Conservation (phyloP, 2,888 invertebrate species). For the Hirtodrosophila cameraria region DNA sequence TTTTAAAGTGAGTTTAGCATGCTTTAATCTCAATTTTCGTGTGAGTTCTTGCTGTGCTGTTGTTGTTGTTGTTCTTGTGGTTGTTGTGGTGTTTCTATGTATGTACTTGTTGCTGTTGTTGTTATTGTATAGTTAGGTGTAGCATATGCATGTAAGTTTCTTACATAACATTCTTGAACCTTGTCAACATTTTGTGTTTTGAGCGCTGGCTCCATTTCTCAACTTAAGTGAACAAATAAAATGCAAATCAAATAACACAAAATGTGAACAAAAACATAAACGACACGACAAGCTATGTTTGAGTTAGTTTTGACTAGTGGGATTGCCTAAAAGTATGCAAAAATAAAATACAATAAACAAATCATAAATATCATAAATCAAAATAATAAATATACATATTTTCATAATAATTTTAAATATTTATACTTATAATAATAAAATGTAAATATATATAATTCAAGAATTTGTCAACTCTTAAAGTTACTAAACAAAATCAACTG, state of each 20-base stretch:
- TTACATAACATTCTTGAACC: conserved; percentile 50
- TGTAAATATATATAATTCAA: not conserved
- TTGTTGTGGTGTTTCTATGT: conserved; percentile 48
- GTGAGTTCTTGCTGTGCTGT: conserved; percentile 65
- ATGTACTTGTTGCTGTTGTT: conserved; percentile 42
- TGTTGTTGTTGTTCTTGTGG: conserved; percentile 50
- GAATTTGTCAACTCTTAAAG: not conserved
- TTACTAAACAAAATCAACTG: conserved; percentile 8
- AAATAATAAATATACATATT: conserved; percentile 12
- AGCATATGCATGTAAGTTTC: conserved; percentile 44
- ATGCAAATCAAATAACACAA: conserved; percentile 65
- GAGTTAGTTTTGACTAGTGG: conserved; percentile 84
- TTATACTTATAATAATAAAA: conserved; percentile 1
- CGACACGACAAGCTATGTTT: conserved; percentile 79
- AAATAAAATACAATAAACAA: conserved; percentile 55
- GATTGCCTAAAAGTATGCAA: conserved; percentile 82
- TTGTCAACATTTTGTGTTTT: conserved; percentile 21
- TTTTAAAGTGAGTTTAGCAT: conserved; percentile 70
- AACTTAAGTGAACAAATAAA: conserved; percentile 60
- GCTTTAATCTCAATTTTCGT: conserved; percentile 66
- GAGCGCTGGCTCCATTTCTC: conserved; percentile 28
- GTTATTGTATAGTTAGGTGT: conserved; percentile 58
- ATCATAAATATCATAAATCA: conserved; percentile 39
- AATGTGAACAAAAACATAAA: conserved; percentile 66
- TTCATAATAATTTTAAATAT: conserved; percentile 18